Evolutionary conservation across 2,888 invertebrate species (phyloP).

Genomic region (Fragum sueziense): DNA sequence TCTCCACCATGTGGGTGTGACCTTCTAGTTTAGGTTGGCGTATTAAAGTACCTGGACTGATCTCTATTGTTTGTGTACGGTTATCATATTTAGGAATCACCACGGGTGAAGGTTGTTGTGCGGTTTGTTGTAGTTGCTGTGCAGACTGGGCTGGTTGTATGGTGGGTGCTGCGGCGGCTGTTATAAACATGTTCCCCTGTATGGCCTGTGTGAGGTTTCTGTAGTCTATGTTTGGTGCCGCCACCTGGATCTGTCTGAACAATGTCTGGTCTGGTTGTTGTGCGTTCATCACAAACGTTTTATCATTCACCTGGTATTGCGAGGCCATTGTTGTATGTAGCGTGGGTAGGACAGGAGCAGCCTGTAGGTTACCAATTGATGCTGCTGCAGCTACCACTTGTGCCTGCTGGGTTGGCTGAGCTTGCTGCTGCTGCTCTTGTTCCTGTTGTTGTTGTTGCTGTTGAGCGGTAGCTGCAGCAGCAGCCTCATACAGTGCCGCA

Average conservation of each 20-base stretch:
- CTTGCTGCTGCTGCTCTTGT: constrained; percentile 47
- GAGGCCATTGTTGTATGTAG: constrained; percentile 45
- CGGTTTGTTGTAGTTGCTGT: constrained; percentile 42
- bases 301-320: constrained; percentile 57
- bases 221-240: constrained; percentile 60
- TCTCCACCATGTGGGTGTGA: constrained; percentile 33
- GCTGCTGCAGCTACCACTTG: constrained; percentile 23
- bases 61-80: constrained; percentile 51
- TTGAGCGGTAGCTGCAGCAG: constrained; percentile 52
- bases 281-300: constrained; percentile 53
- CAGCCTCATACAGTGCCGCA: constrained; percentile 61
- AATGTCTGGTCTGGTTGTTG: constrained; percentile 43
- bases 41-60: constrained; percentile 19
- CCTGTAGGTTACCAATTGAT: constrained; percentile 39
- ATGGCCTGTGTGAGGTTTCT: constrained; percentile 60
- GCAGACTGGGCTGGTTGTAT: constrained; percentile 49
- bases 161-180: constrained; percentile 47
- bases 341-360: constrained; percentile 48
- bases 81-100: constrained; percentile 38
- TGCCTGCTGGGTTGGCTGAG: constrained; percentile 7
- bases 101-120: constrained; percentile 41
- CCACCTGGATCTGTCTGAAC: constrained; percentile 50
- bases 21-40: constrained; percentile 29
- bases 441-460: constrained; percentile 53
- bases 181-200: constrained; percentile 57